These are phyloP conservation scores for Antennarius maculatus DNA, from an alignment of 2,797 vertebrate genomes.

Conservation along the genomic window DNA sequence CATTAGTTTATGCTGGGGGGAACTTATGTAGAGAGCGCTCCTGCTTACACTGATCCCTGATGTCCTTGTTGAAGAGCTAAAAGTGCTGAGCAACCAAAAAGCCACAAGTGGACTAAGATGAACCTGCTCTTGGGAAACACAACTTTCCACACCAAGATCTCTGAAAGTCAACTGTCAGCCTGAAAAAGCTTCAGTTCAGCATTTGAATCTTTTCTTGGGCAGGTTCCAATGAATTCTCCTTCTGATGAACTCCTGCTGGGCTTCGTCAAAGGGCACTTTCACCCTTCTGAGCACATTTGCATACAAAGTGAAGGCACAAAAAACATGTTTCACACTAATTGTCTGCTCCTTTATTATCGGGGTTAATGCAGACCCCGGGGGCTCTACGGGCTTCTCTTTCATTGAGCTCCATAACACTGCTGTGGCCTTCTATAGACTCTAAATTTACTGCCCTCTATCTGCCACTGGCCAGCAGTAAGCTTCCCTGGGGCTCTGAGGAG, in stretches of 20 bases:
- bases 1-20: conserved; percentile 34
- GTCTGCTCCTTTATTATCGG: conserved; percentile 80
- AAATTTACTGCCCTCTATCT: conserved; percentile 84
- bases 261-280: conserved; percentile 81
- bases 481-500: conserved; percentile 58
- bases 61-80: conserved; percentile 30
- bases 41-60: conserved; percentile 31
- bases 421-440: conserved; percentile 75
- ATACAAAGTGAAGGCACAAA: conserved; percentile 87
- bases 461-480: conserved; percentile 68
- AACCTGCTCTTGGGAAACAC: conserved; percentile 56
- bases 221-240: conserved; percentile 67
- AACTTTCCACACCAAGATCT: conserved; percentile 50
- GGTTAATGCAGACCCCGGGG: conserved; percentile 85
- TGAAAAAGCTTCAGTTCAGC: conserved; percentile 42
- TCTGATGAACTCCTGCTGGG: conserved; percentile 77
- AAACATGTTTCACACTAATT: conserved; percentile 86
- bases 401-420: conserved; percentile 70
- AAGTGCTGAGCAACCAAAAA: conserved; percentile 56
- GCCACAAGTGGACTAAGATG: conserved; percentile 50
- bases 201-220: conserved; percentile 62
- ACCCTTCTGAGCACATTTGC: conserved; percentile 82
- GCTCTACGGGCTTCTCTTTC: conserved; percentile 75
- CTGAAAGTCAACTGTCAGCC: conserved; percentile 68
- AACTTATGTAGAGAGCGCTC: conserved; percentile 41